A percentile compares a stretch with the other conserved stretches of the same genome.
These are phyloP conservation scores for Belonocnema kinseyi DNA, from an alignment of 1,140 invertebrate genomes.

Conservation along the genomic window DNA sequence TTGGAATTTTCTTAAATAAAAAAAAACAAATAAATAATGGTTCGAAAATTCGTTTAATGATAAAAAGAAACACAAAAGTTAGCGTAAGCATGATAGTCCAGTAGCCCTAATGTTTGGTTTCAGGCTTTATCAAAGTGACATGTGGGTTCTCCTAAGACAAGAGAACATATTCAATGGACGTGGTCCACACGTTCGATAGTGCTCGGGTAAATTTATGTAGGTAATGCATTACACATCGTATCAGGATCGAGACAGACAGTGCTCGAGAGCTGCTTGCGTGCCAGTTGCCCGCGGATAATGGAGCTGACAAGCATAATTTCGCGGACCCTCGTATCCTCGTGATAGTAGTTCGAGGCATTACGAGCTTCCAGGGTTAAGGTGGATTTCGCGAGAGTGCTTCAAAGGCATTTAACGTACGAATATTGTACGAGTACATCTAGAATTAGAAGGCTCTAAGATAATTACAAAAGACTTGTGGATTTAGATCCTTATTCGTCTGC, in stretches of 20 bases:
- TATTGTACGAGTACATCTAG: slow-evolving; percentile 48
- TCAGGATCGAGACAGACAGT: slow-evolving; percentile 9
- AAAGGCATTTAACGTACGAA: slow-evolving; percentile 66
- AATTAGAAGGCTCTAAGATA: slow-evolving; percentile 71
- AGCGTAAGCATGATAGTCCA: too few relatives aligned
- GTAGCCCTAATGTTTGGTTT: too few relatives aligned
- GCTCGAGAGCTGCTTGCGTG: neutral
- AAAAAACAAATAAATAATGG: too few relatives aligned
- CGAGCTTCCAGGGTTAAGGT: slow-evolving; percentile 59
- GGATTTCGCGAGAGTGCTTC: slow-evolving; percentile 60
- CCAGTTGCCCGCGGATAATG: slow-evolving; percentile 61
- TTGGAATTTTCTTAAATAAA: too few relatives aligned
- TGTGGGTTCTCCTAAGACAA: too few relatives aligned
- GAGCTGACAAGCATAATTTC: slow-evolving; percentile 72
- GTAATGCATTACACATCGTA: slow-evolving; percentile 1
- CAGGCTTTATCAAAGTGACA: too few relatives aligned
- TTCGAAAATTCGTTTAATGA: too few relatives aligned
- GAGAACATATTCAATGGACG: neutral
- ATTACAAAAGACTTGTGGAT: slow-evolving; percentile 70
- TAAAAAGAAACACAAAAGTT: too few relatives aligned
- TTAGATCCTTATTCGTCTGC: slow-evolving; percentile 15
- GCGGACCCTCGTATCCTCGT: slow-evolving; percentile 70
- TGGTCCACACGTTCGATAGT: neutral
- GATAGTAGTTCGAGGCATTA: slow-evolving; percentile 67
- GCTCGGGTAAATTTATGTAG: neutral